These are phyloP conservation scores for Aplidium turbinatum DNA, from an alignment of 23 tunicate genomes.

Conservation along the genomic window DNA sequence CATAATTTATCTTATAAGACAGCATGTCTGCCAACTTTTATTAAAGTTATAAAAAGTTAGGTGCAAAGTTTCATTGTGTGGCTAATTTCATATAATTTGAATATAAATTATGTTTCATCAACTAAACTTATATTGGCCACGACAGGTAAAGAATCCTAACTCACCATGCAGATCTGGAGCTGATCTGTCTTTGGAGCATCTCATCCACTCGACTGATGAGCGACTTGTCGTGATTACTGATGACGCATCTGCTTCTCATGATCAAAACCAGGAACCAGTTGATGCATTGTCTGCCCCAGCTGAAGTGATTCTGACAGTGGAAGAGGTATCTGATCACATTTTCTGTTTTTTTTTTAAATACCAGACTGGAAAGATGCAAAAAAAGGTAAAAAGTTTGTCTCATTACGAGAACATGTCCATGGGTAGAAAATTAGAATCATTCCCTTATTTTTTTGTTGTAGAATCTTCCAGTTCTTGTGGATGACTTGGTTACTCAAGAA, in stretches of 20 bases:
- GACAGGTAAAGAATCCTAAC: neutral
- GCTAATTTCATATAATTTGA: neutral
- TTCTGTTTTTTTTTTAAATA: too few relatives aligned
- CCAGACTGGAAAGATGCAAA: too few relatives aligned
- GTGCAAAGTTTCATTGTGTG: neutral
- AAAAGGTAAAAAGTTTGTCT: too few relatives aligned
- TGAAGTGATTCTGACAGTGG: too few relatives aligned
- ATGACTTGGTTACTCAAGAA: too few relatives aligned
- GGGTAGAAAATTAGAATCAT: neutral
- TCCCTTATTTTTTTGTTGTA: neutral
- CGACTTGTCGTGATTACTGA: neutral
- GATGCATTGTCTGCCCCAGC: too few relatives aligned
- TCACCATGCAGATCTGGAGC: slow-evolving; percentile 27
- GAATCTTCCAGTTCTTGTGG: neutral
- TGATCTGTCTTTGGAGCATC: slow-evolving; percentile 18
- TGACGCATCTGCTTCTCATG: neutral
- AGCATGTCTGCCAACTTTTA: neutral
- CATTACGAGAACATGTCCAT: neutral
- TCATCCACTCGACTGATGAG: neutral
- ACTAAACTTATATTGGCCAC: neutral
- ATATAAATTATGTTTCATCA: neutral
- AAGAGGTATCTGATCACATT: too few relatives aligned
- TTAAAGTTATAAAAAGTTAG: neutral
- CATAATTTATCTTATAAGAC: neutral
- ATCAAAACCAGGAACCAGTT: too few relatives aligned